A percentile compares a stretch with the other conserved stretches of the same genome.
Evolutionary conservation across 1,140 invertebrate species (phyloP).

Genomic region (Zaprionus kolodkinae): DNA sequence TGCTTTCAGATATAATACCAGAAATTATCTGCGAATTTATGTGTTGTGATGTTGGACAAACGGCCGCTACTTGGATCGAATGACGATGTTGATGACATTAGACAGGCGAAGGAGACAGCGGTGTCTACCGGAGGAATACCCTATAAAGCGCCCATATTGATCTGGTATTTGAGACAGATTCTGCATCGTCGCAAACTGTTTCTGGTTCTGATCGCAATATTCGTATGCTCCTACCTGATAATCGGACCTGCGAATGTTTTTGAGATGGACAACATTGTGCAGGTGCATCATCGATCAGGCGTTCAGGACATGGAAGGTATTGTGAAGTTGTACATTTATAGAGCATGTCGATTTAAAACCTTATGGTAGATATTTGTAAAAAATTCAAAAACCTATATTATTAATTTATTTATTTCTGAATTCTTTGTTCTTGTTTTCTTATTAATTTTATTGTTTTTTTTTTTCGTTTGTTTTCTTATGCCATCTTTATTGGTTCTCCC

Average conservation of each 20-base stretch:
- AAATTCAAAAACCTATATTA: too few species aligned
- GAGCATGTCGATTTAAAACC: background rate
- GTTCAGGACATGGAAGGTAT: conserved; percentile 76
- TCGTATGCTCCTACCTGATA: conserved; percentile 61
- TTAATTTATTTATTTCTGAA: too few species aligned
- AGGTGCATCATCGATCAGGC: conserved; percentile 69
- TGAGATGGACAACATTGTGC: conserved; percentile 49
- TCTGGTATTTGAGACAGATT: conserved; percentile 23
- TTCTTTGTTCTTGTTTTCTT: background rate
- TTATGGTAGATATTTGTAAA: too few species aligned
- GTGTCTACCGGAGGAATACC: conserved; percentile 4
- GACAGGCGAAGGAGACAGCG: conserved; percentile 9
- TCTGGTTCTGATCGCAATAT: conserved; percentile 42
- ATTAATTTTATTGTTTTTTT: background rate
- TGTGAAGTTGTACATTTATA: background rate
- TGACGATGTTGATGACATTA: conserved; percentile 19
- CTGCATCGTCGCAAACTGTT: conserved; percentile 51
- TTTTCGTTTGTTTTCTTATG: background rate
- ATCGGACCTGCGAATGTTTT: conserved; percentile 59
- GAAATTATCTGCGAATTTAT: background rate
- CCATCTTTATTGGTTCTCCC: background rate
- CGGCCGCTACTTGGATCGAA: conserved; percentile 44
- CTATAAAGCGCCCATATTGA: conserved; percentile 22
- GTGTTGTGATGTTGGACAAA: conserved; percentile 49
- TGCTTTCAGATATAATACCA: background rate